Conservation (phyloP, 1,140 invertebrate genomes). For the Pseudomyrmex pallidus region DNA sequence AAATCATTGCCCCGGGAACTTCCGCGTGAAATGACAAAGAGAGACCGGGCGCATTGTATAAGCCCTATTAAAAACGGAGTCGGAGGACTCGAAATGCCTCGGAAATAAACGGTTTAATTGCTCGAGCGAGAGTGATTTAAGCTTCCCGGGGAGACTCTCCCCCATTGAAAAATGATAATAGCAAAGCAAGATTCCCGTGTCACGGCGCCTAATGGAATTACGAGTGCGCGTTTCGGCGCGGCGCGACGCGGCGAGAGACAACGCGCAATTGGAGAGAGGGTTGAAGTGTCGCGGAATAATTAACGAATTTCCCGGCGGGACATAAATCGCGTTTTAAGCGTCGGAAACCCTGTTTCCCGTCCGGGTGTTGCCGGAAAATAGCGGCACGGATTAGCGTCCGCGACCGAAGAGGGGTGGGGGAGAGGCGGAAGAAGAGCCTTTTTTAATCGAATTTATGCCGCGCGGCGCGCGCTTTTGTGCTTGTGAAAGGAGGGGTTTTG, state of each 20-base stretch:
- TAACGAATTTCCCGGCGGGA: conserved; percentile 62
- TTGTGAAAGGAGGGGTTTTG: too few relatives aligned
- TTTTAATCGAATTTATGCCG: conserved; percentile 48
- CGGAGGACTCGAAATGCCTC: neutral
- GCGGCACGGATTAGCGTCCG: conserved; percentile 22
- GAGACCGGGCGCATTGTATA: neutral
- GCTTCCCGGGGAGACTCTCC: conserved; percentile 12
- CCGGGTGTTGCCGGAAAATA: conserved; percentile 34
- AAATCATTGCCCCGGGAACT: neutral
- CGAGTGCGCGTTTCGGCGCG: neutral
- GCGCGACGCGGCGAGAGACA: conserved; percentile 20
- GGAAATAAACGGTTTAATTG: conserved; percentile 38
- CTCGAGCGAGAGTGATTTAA: conserved; percentile 9
- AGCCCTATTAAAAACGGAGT: neutral
- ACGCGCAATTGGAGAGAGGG: conserved; percentile 40
- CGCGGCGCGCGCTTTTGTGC: neutral
- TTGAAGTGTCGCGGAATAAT: conserved; percentile 61
- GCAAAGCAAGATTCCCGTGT: conserved; percentile 48
- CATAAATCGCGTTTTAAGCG: conserved; percentile 66
- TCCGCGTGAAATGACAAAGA: neutral
- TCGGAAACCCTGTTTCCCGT: conserved; percentile 53
- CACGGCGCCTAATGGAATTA: conserved; percentile 41
- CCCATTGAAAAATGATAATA: conserved; percentile 41
- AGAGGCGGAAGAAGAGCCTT: conserved; percentile 1
- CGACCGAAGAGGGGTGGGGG: neutral